Evolutionary conservation across 2,113 vertebrate genomes (phyloP).

Genomic region (Siniperca chuatsi): DNA sequence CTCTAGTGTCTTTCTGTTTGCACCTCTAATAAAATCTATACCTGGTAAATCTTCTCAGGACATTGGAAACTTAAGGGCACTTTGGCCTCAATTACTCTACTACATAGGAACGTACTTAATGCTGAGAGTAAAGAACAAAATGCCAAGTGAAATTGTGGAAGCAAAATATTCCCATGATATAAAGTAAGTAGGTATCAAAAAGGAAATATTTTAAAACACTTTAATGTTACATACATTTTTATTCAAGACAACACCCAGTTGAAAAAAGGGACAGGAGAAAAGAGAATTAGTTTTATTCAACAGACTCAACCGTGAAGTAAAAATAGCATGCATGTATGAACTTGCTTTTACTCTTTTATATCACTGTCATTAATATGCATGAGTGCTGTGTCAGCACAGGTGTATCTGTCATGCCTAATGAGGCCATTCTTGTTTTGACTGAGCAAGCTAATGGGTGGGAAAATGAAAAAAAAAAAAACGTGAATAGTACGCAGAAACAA

Average conservation of each 20-base stretch:
- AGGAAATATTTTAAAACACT: not conserved
- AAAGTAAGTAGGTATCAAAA: too few species aligned
- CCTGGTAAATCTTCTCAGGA: not conserved
- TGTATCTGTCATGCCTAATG: not conserved
- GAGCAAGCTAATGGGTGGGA: not conserved
- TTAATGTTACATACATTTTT: not conserved
- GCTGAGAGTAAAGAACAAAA: not conserved
- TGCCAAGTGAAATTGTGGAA: not conserved
- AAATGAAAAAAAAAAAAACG: not conserved
- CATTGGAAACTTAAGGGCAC: not conserved
- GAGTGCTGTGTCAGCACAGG: not conserved
- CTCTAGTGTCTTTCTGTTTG: not conserved
- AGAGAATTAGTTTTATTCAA: not conserved
- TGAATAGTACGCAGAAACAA: not conserved
- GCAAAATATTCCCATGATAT: not conserved
- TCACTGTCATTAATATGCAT: not conserved
- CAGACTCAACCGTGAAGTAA: not conserved
- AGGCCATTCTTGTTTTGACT: not conserved
- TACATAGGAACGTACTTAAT: not conserved
- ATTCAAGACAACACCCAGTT: not conserved
- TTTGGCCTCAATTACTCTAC: not conserved
- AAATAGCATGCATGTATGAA: not conserved
- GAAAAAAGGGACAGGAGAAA: not conserved
- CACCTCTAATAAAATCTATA: not conserved
- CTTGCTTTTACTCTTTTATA: not conserved